Evolutionary conservation across 2,113 vertebrate species (phyloP), one percentile per base, ranked within the genome.

Genomic region (Barnardius zonarius): DNA sequence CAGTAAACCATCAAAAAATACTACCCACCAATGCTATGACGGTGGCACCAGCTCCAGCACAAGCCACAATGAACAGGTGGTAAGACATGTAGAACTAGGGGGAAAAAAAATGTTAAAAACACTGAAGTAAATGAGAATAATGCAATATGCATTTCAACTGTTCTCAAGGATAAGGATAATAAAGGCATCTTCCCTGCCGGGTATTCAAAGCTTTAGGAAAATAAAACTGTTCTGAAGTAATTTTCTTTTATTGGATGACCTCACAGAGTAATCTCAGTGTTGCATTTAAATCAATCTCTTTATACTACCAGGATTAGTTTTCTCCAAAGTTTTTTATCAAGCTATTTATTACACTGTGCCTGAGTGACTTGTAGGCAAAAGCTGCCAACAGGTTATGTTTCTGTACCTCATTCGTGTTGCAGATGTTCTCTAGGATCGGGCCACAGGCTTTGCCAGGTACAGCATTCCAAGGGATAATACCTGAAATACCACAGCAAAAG

Each of bases 11-110:
- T 83, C 25, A 63, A 25, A 89, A 94, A 79, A 30, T 41, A 28
- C 67, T 96, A 98, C 99, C 99, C 98, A 99, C 99, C 99, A 99
- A 96, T 96, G 99, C 99, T 93, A 99, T 99, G 95, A 99, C 99
- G 16, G 99, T 99, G 92, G 99, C 99, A 86, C 99, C 99, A 70
- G 99, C 99, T 96, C 99, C 99, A 10, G 99, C 99, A 88, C 99
- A 99, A 64, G 99, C 99, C 95, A 99, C 99, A 84, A 99, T 99
- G 98, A 99, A 99, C 97, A 99, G 98, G 97, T 99, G 99, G 64
- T 99, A 99, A 55, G 99, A 99, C 98, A 99, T 98, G 98, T 99
- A 99, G 98, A 99, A 99, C 99, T 99, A 97, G 86, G 91, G 96
- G 96, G 39, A 76, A 93, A 63, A 97, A 67, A 94, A 20, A 96